These are phyloP conservation scores for Calycopis cecrops DNA, from an alignment of 1,140 invertebrate genomes.

Conservation along the genomic window DNA sequence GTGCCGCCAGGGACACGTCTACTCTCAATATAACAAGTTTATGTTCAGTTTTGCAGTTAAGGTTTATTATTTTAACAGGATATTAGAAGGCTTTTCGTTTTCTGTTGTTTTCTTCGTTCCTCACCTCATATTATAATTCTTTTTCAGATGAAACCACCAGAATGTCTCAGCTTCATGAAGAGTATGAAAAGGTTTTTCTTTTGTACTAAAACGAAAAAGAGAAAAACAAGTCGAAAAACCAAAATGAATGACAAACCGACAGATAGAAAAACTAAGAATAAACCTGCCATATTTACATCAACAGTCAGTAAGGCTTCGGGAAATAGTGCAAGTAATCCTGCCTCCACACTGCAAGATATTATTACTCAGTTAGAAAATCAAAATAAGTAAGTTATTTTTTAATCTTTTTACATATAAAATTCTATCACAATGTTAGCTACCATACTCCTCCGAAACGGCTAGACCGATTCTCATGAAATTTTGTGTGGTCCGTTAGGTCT, in stretches of 20 bases:
- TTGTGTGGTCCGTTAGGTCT: too few relatives aligned
- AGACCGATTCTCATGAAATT: too few relatives aligned
- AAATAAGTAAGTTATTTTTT: conserved; percentile 66
- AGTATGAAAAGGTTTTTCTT: conserved; percentile 60
- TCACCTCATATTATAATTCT: neutral
- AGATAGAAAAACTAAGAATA: conserved; percentile 36
- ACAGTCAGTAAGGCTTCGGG: conserved; percentile 70
- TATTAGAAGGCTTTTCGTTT: too few relatives aligned
- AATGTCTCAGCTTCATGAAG: conserved; percentile 59
- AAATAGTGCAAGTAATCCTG: conserved; percentile 50
- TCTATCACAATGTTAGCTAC: too few relatives aligned
- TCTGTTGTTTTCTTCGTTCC: too few relatives aligned
- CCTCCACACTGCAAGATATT: conserved; percentile 76
- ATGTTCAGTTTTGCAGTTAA: too few relatives aligned
- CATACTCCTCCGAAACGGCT: too few relatives aligned
- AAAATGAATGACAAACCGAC: conserved; percentile 33
- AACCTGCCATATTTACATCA: conserved; percentile 60
- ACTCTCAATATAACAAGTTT: too few relatives aligned
- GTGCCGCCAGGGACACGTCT: too few relatives aligned
- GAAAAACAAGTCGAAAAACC: conserved; percentile 44
- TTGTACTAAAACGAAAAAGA: conserved; percentile 61
- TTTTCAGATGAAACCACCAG: conserved; percentile 49
- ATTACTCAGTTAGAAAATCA: conserved; percentile 78
- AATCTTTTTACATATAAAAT: too few relatives aligned
- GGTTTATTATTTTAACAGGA: too few relatives aligned